A percentile compares a stretch with the other conserved stretches of the same genome.
Evolutionary conservation across 2,888 invertebrate species (phyloP).

Genomic region (Hedya salicella): DNA sequence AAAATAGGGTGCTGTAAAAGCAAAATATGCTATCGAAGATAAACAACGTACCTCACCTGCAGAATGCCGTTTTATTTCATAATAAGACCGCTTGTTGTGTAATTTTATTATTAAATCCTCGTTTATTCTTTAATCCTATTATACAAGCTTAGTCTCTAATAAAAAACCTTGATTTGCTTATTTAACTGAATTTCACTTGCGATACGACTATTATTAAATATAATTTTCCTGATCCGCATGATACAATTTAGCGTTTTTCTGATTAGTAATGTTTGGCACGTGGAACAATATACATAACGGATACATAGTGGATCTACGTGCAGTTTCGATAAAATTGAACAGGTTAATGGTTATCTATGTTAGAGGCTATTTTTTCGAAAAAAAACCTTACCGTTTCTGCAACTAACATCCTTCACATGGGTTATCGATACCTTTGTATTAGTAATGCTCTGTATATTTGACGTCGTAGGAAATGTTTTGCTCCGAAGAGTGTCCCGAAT

Average conservation of each 20-base stretch:
- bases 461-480: conserved; percentile 40
- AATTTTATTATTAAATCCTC: neutral
- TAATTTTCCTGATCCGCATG: neutral
- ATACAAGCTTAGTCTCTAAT: neutral
- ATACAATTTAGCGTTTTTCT: neutral
- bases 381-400: neutral
- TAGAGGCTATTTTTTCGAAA: neutral
- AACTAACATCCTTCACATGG: neutral
- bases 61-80: neutral
- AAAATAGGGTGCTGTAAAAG: neutral
- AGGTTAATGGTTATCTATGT: too few relatives aligned
- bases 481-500: conserved; percentile 57
- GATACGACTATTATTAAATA: neutral
- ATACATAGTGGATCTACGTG: too few relatives aligned
- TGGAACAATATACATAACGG: too few relatives aligned
- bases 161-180: too few relatives aligned
- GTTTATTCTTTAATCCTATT: neutral
- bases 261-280: too few relatives aligned
- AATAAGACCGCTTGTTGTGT: conserved; percentile 3
- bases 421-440: conserved; percentile 18
- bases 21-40: neutral
- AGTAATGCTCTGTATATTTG: conserved; percentile 27
- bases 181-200: neutral
- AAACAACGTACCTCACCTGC: neutral
- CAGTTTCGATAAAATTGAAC: neutral